Evolutionary conservation across 2,888 invertebrate species (phyloP).

Genomic region (Dynastes grantii): DNA sequence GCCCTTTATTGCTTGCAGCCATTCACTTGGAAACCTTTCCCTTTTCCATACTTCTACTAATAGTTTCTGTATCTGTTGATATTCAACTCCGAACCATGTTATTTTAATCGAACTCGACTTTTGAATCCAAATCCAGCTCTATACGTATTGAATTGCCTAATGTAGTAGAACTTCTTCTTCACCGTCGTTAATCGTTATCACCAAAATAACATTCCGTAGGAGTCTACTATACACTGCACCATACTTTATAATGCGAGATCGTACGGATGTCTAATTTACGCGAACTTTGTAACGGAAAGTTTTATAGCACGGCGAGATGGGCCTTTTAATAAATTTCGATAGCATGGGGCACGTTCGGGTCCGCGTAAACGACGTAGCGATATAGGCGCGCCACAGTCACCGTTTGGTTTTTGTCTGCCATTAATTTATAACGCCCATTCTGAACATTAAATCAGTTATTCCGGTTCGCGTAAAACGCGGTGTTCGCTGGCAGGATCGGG

Average conservation of each 20-base stretch:
- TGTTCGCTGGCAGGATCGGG: not conserved
- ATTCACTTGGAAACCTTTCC: no score
- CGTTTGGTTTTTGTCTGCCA: constrained; percentile 38
- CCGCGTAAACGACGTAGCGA: not conserved
- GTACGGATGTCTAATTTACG: constrained; percentile 32
- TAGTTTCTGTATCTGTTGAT: no score
- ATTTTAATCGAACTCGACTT: constrained; percentile 4
- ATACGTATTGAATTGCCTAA: not conserved
- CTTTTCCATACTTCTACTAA: no score
- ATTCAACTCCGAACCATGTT: not conserved
- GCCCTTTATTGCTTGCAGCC: no score
- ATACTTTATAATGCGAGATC: not conserved
- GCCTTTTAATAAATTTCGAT: constrained; percentile 31
- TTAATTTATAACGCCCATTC: constrained; percentile 37
- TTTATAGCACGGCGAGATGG: constrained; percentile 22
- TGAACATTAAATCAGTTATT: constrained; percentile 26
- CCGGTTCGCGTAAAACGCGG: constrained; percentile 1
- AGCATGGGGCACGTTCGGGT: no score
- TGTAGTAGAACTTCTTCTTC: constrained; percentile 7
- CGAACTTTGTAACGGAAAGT: constrained; percentile 37
- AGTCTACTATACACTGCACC: not conserved
- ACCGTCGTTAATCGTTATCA: constrained; percentile 22
- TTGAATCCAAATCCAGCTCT: constrained; percentile 3
- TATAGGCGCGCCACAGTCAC: constrained; percentile 18
- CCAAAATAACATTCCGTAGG: constrained; percentile 22